Conservation (phyloP, 2,888 invertebrate species). For the Ormyrus nitidulus region DNA sequence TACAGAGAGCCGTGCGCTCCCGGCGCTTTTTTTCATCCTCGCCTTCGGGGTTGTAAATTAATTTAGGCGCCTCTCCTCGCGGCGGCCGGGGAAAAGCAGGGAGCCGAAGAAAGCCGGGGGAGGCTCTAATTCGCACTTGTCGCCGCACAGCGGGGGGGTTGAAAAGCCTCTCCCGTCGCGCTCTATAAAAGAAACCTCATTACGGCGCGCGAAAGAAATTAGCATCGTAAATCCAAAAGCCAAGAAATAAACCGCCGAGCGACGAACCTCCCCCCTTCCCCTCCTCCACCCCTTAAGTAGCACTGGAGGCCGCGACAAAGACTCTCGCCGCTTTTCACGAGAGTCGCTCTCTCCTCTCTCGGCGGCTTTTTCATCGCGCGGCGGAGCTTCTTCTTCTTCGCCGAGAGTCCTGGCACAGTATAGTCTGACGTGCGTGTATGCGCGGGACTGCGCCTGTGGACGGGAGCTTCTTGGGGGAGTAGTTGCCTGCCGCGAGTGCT, state of each 20-base stretch:
- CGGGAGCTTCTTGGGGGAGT: neutral
- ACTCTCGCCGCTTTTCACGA: constrained; percentile 4
- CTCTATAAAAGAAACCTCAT: constrained; percentile 54
- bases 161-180: constrained; percentile 44
- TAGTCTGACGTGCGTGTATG: neutral
- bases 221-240: constrained; percentile 55
- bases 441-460: neutral
- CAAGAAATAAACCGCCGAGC: constrained; percentile 51
- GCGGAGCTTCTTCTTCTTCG: neutral
- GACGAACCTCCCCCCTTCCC: constrained; percentile 39
- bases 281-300: constrained; percentile 45
- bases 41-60: too few relatives aligned
- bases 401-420: neutral
- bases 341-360: neutral
- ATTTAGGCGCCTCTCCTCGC: too few relatives aligned
- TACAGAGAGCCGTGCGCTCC: too few relatives aligned
- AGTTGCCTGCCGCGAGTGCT: too few relatives aligned
- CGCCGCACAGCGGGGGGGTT: neutral
- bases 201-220: constrained; percentile 50
- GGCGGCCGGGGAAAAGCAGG: neutral
- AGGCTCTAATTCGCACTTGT: constrained; percentile 49
- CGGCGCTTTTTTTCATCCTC: too few relatives aligned
- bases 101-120: constrained; percentile 3
- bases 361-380: neutral
- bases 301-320: constrained; percentile 36